Conservation (phyloP, 2,888 invertebrate species). For the Metopia argyrocephala region DNA sequence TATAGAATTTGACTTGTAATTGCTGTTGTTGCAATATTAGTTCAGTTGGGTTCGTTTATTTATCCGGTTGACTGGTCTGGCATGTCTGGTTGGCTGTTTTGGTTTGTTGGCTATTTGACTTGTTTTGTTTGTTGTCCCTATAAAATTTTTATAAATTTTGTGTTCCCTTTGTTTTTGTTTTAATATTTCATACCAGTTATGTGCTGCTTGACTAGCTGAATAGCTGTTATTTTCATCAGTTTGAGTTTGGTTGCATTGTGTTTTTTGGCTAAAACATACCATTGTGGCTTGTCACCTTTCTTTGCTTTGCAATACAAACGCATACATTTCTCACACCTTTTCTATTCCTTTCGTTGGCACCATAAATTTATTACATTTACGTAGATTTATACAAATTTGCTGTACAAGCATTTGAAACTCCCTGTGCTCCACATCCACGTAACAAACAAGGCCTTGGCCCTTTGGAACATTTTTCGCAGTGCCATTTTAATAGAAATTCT, state of each 20-base stretch:
- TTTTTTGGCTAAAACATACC: constrained; percentile 79
- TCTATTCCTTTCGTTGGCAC: not conserved
- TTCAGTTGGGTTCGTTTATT: not conserved
- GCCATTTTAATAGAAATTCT: not conserved
- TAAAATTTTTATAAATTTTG: constrained; percentile 23
- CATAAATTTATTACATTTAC: constrained; percentile 28
- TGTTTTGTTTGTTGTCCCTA: constrained; percentile 27
- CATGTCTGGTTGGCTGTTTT: not conserved
- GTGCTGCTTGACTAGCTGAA: not conserved
- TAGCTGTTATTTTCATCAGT: not conserved
- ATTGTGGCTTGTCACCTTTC: constrained; percentile 61
- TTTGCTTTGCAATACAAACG: constrained; percentile 21
- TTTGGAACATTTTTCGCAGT: not conserved
- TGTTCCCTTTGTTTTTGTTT: constrained; percentile 10
- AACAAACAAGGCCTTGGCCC: constrained; percentile 35
- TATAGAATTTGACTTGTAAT: not conserved
- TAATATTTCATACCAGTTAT: constrained; percentile 8
- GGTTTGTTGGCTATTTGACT: constrained; percentile 3
- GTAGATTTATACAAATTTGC: not conserved
- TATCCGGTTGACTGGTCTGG: not conserved
- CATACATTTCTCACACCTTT: not conserved
- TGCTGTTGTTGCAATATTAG: not conserved
- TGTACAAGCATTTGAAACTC: not conserved
- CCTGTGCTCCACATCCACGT: not conserved
- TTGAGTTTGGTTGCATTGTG: constrained; percentile 33